Percentiles rank a stretch among this genome's conserved stretches.
Conservation (phyloP, 2,113 vertebrate genomes). For the Callocephalon fimbriatum region DNA sequence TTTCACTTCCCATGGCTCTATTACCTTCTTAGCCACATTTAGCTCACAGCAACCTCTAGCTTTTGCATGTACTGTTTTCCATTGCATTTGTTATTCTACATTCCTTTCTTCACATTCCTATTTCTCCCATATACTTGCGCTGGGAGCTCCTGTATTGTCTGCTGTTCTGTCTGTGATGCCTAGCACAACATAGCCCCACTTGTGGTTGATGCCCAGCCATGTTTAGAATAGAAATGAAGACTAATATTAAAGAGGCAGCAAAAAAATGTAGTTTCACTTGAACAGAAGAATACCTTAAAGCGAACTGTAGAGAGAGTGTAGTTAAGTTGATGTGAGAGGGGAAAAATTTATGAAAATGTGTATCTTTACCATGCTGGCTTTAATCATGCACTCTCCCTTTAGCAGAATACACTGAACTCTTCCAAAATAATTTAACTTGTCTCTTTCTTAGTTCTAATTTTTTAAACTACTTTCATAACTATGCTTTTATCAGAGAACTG, state of each 20-base stretch:
- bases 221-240: not conserved
- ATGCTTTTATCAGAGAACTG: not conserved
- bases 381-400: accelerated
- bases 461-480: not conserved
- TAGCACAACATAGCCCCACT: accelerated
- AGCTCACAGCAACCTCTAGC: not conserved
- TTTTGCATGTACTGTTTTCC: not conserved
- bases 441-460: not conserved
- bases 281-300: not conserved
- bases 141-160: not conserved
- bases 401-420: not conserved
- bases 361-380: not conserved
- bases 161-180: not conserved
- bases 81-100: not conserved
- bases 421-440: not conserved
- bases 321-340: not conserved
- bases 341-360: accelerated
- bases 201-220: not conserved
- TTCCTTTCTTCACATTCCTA: not conserved
- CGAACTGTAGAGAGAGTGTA: not conserved
- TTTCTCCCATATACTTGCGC: not conserved
- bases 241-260: not conserved
- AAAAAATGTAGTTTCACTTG: not conserved
- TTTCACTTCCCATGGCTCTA: not conserved
- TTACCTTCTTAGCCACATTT: not conserved